Evolutionary conservation across 2,113 vertebrate genomes (phyloP), one percentile per base, ranked within the genome.

Genomic region (Hylia prasina): DNA sequence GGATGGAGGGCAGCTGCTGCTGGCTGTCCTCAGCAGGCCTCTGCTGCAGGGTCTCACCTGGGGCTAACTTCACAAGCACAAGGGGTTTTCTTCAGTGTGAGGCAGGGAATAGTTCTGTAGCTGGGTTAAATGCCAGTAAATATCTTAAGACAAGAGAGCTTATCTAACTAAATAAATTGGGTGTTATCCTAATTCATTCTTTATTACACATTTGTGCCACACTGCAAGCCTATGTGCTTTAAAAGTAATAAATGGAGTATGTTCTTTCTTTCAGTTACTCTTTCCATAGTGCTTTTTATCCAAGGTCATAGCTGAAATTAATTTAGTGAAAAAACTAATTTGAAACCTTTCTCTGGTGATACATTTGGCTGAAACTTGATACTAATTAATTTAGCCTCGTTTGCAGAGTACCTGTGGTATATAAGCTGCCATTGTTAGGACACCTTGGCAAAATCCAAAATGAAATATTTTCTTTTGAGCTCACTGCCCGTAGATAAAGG

Each of bases 401-500:
- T 82, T 83, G 51, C 53, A 15, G 14, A 40, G 15, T 83, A 79
- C 70, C 54, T 7, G 6, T 57, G 23, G 65, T 66, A 15, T 27
- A 7, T 51, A 54, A 92, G 37, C 65, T 84, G 27, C 33, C 19
- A 6, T 61, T 97, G 70, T 78, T 82, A 56, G 47, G 54, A 33
- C 40, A 84, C 37, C 58, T 73, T 82, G 89, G 31, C 68, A 93
- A 91, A 93, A 78, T 71, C 68, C 47, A 16, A 92, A 95, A 69
- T 76, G 23, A 91, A 95, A 22, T 88, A 66, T 77, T 92, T 91
- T 94, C 77, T 91, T 92, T 87, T 56, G 47, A 65, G 30, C 53
- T 81, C 57, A 6, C 9, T 68, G 73, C 51, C 66, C 1, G 0
- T 33, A 66, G 87, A 70, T 58, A 92, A 91, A 35, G 57, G 72